phyloP scores from a whole-genome alignment of 2,113 vertebrate species.

The Rhynchopsitta pachyrhyncha region DNA sequence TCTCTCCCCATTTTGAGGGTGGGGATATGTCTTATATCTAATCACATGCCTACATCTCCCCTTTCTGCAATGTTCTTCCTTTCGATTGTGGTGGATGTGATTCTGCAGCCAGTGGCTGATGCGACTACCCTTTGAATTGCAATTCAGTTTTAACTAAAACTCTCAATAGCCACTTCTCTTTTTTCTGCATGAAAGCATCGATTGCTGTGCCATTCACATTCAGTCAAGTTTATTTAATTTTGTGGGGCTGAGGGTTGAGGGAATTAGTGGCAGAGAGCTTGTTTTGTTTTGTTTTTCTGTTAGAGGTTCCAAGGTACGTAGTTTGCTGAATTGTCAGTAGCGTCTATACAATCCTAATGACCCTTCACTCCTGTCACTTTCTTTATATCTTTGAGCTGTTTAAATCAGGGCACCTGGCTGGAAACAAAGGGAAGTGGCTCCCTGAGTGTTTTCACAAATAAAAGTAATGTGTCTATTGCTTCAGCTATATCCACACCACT shows the following conservation, averaged over 20 bases:
- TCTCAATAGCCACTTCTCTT: neutral
- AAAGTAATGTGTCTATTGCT: neutral
- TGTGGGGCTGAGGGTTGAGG: neutral
- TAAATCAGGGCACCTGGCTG: constrained; percentile 29
- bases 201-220: neutral
- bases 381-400: constrained; percentile 15
- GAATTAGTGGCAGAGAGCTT: neutral
- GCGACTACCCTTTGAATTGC: neutral
- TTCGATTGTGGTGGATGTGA: neutral
- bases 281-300: neutral
- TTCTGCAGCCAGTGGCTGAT: neutral
- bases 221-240: neutral
- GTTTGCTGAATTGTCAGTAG: neutral
- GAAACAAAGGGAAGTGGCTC: neutral
- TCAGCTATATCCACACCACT: neutral
- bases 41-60: neutral
- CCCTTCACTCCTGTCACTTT: neutral
- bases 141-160: neutral
- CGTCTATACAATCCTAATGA: neutral
- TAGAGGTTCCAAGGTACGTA: neutral
- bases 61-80: neutral
- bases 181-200: neutral
- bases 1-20: neutral
- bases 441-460: neutral
- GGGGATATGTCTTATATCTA: neutral